Percentiles rank a stretch among this genome's conserved stretches.
phyloP scores from a whole-genome alignment of 2,797 vertebrate species.

The Picus viridis region DNA sequence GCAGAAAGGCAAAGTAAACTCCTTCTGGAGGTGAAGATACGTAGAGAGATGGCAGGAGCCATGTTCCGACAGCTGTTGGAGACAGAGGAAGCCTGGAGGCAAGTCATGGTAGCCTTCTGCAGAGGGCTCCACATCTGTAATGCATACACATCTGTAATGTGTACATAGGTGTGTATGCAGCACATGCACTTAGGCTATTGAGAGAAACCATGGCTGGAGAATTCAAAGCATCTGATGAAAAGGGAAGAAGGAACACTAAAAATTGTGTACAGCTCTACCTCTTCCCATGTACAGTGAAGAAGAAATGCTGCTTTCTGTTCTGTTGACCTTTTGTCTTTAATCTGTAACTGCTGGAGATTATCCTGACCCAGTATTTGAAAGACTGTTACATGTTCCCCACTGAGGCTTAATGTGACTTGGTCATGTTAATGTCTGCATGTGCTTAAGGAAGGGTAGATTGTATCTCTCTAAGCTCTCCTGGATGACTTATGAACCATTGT shows the following conservation, averaged over 20 bases:
- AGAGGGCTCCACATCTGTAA: background rate
- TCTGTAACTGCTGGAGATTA: background rate
- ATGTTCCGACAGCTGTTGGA: constrained; percentile 89
- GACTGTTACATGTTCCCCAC: background rate
- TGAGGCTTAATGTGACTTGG: background rate
- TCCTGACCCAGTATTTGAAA: background rate
- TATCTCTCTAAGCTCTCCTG: background rate
- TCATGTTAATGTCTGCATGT: background rate
- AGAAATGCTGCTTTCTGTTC: background rate
- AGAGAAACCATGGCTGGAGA: background rate
- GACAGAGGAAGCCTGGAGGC: constrained; percentile 87
- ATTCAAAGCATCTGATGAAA: background rate
- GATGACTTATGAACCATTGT: background rate
- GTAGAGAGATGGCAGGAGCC: constrained; percentile 92
- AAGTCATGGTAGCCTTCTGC: background rate
- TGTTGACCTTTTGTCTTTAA: background rate
- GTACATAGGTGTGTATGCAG: background rate
- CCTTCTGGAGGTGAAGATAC: constrained; percentile 88
- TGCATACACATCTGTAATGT: too few relatives aligned
- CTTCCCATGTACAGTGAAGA: background rate
- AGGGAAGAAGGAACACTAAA: background rate
- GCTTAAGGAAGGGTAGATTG: background rate
- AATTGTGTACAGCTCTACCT: background rate
- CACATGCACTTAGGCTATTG: fast-evolving
- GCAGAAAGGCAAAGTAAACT: constrained; percentile 85